phyloP scores from a whole-genome alignment of 2,888 invertebrate species.

The Exocentrus adspersus region DNA sequence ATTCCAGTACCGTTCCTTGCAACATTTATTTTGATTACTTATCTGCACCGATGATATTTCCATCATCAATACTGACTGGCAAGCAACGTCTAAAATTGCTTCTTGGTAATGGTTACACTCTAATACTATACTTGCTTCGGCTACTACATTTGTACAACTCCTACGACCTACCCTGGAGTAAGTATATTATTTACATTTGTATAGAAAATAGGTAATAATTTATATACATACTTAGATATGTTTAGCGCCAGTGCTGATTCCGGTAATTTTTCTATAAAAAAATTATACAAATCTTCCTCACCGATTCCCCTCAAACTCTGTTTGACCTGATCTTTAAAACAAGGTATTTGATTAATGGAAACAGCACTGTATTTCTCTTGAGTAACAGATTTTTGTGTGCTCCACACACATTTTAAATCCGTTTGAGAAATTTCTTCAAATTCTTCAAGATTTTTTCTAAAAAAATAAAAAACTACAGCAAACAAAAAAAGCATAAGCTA shows the following conservation, averaged over 20 bases:
- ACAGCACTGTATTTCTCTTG: slow-evolving; percentile 23
- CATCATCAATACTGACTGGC: slow-evolving; percentile 13
- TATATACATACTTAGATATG: too few relatives aligned
- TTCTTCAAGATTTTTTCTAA: slow-evolving; percentile 24
- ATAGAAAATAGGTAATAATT: too few relatives aligned
- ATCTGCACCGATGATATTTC: background rate
- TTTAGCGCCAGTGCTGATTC: too few relatives aligned
- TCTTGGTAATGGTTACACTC: background rate
- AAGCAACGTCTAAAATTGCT: slow-evolving; percentile 25
- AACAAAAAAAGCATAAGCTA: slow-evolving; percentile 5
- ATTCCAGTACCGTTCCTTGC: slow-evolving; percentile 10
- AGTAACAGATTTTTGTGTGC: slow-evolving; percentile 12
- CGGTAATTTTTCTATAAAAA: slow-evolving; percentile 24
- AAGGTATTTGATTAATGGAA: slow-evolving; percentile 19
- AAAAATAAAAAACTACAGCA: slow-evolving; percentile 13
- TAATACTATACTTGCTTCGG: background rate
- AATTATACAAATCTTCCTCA: slow-evolving; percentile 14
- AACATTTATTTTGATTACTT: slow-evolving; percentile 5
- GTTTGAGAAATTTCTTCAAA: slow-evolving; percentile 28
- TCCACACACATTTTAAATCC: slow-evolving; percentile 26
- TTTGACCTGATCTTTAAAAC: slow-evolving; percentile 23
- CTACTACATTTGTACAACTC: background rate
- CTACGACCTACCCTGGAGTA: background rate
- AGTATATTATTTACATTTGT: too few relatives aligned
- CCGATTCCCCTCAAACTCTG: slow-evolving; percentile 5